Evolutionary conservation across 2,113 vertebrate genomes (phyloP).

Genomic region (Alosa alosa): DNA sequence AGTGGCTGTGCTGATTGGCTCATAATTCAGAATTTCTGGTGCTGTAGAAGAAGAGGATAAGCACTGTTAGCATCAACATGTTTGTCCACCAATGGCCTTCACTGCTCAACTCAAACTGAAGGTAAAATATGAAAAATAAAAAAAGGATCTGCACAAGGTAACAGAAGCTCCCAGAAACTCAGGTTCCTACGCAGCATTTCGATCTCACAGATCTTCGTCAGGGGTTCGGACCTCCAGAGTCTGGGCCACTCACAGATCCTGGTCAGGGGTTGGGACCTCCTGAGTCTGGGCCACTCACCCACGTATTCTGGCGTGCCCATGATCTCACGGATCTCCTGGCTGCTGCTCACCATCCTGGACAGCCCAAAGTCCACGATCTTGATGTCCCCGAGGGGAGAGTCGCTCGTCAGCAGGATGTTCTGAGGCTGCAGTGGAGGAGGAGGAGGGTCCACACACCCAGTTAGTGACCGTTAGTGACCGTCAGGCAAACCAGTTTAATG

Average conservation of each 20-base stretch:
- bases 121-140: no score
- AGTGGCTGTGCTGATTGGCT: slow-evolving; percentile 75
- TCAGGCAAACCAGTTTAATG: neutral
- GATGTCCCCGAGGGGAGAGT: slow-evolving; percentile 68
- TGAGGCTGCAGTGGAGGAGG: slow-evolving; percentile 61
- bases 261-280: neutral
- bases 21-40: slow-evolving; percentile 75
- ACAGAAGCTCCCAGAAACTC: no score
- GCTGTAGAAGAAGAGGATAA: slow-evolving; percentile 54
- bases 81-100: neutral
- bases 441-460: neutral
- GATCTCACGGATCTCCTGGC: slow-evolving; percentile 72
- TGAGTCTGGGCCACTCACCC: slow-evolving; percentile 55
- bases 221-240: neutral
- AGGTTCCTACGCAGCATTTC: no score
- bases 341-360: slow-evolving; percentile 69
- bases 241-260: neutral
- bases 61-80: neutral
- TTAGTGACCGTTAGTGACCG: neutral
- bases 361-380: slow-evolving; percentile 76
- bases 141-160: no score
- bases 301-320: slow-evolving; percentile 77
- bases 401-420: slow-evolving; percentile 74
- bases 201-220: neutral
- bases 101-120: neutral